Conservation (phyloP, 2,797 vertebrate species). For the Alauda arvensis region DNA sequence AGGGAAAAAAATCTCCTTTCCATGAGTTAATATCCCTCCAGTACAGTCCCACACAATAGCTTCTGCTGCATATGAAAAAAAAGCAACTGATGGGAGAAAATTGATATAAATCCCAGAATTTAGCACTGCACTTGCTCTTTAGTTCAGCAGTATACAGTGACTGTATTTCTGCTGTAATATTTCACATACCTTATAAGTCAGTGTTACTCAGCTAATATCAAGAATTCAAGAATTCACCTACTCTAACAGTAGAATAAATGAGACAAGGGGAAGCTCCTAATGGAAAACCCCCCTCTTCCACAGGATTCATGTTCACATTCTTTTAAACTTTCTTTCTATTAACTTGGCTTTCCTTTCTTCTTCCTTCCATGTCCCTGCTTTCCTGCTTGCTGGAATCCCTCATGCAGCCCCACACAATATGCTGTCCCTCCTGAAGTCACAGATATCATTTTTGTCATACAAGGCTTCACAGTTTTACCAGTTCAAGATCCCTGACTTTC, state of each 20-base stretch:
- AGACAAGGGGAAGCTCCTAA: neutral
- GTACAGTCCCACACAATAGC: neutral
- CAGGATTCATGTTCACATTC: neutral
- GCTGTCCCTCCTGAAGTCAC: neutral
- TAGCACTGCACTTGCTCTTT: neutral
- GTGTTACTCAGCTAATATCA: neutral
- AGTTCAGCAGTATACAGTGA: neutral
- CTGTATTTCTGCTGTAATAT: neutral
- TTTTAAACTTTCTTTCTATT: neutral
- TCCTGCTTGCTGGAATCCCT: neutral
- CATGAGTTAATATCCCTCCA: neutral
- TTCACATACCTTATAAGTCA: neutral
- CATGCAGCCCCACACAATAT: neutral
- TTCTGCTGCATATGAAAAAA: neutral
- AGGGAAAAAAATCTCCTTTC: neutral
- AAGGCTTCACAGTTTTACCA: neutral
- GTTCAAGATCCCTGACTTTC: neutral
- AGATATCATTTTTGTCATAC: neutral
- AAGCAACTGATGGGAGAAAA: neutral
- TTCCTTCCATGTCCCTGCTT: neutral
- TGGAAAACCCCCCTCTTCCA: neutral
- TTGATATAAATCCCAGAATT: neutral
- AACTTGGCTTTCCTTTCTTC: neutral
- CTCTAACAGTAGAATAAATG: neutral
- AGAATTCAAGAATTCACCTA: neutral